phyloP scores from a whole-genome alignment of 2,888 invertebrate genomes.

The Horisme vitalbata region DNA sequence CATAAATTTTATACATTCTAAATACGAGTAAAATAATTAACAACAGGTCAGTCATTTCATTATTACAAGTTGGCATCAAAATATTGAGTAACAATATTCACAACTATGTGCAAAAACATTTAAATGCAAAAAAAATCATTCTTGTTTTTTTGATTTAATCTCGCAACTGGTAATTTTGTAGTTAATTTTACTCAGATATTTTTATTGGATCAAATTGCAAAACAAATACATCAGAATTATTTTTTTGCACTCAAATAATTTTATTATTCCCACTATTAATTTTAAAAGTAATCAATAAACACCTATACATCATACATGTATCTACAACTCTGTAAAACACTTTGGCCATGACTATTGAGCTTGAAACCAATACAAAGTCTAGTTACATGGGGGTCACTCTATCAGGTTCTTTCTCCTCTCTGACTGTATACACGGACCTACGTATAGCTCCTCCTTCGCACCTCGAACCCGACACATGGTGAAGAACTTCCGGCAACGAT shows the following conservation, averaged over 20 bases:
- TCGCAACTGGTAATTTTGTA: no score
- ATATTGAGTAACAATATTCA: slow-evolving; percentile 5
- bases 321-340: slow-evolving; percentile 34
- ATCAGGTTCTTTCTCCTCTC: slow-evolving; percentile 68
- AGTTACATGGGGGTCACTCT: slow-evolving; percentile 64
- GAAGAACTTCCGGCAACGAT: slow-evolving; percentile 73
- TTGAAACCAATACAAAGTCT: slow-evolving; percentile 28
- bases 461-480: slow-evolving; percentile 66
- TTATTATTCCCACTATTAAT: background rate
- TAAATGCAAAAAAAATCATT: no score
- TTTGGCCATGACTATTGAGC: slow-evolving; percentile 35
- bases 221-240: no score
- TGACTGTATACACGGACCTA: slow-evolving; percentile 67
- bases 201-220: no score
- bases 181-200: no score
- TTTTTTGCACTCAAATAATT: background rate
- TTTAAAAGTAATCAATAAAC: background rate
- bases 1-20: slow-evolving; percentile 38
- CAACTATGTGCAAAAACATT: slow-evolving; percentile 2
- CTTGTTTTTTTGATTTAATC: no score
- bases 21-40: slow-evolving; percentile 67
- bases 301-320: slow-evolving; percentile 17
- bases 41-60: slow-evolving; percentile 67
- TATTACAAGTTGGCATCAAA: slow-evolving; percentile 41
- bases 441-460: slow-evolving; percentile 67